Evolutionary conservation across 2,797 vertebrate genomes (phyloP).

Genomic region (Pseudochirops cupreus): DNA sequence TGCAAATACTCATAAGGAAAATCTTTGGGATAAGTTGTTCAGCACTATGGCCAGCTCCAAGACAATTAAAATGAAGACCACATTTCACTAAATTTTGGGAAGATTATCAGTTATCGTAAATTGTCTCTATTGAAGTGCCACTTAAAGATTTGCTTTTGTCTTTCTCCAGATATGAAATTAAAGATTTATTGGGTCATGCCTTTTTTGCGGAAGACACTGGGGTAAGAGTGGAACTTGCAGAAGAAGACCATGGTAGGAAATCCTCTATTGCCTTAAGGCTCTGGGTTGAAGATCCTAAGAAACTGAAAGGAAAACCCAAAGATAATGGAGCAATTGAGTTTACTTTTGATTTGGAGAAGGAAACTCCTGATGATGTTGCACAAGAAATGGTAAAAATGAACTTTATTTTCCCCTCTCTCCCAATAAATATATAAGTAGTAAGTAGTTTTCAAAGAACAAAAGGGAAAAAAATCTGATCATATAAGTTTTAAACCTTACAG

Average conservation of each 20-base stretch:
- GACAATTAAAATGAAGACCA: neutral
- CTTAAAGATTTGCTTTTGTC: slow-evolving; percentile 4
- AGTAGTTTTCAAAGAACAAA: slow-evolving; percentile 63
- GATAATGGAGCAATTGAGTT: slow-evolving; percentile 99
- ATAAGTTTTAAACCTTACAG: slow-evolving; percentile 26
- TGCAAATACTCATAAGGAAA: neutral
- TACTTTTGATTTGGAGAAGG: slow-evolving; percentile 96
- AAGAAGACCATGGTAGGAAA: slow-evolving; percentile 97
- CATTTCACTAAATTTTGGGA: neutral
- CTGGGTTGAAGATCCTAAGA: slow-evolving; percentile 99
- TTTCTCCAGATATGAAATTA: slow-evolving; percentile 94
- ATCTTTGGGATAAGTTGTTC: neutral
- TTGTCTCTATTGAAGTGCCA: neutral
- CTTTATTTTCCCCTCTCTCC: slow-evolving; percentile 48
- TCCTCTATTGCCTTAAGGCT: slow-evolving; percentile 96
- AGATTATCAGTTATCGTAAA: neutral
- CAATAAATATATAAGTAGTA: slow-evolving; percentile 38
- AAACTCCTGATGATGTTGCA: slow-evolving; percentile 96
- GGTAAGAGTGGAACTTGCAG: slow-evolving; percentile 97
- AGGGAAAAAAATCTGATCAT: slow-evolving; percentile 56
- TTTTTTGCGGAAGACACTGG: slow-evolving; percentile 99
- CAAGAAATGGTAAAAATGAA: slow-evolving; percentile 96
- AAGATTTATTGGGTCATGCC: slow-evolving; percentile 97
- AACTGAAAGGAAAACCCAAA: slow-evolving; percentile 98
- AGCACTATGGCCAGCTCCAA: neutral